phyloP scores from a whole-genome alignment of 2,797 vertebrate species.

The Potorous gilbertii region DNA sequence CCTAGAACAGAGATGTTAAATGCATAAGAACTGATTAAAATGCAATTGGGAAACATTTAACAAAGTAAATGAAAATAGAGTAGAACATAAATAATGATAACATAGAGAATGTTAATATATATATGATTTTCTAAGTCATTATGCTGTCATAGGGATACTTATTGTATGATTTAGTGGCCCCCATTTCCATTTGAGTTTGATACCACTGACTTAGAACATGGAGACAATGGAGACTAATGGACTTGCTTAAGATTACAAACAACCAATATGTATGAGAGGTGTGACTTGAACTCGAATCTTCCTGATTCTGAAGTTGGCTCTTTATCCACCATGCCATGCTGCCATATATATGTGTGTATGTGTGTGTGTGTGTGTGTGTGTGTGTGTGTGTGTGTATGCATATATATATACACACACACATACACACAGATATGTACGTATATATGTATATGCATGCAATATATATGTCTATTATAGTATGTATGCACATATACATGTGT shows the following conservation, averaged over 20 bases:
- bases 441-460: no score
- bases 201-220: not conserved
- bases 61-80: not conserved
- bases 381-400: no score
- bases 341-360: no score
- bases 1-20: not conserved
- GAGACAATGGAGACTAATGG: not conserved
- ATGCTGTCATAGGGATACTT: not conserved
- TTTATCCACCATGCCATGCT: not conserved
- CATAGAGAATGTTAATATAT: not conserved
- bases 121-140: not conserved
- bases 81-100: not conserved
- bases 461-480: no score
- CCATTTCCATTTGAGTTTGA: not conserved
- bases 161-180: not conserved
- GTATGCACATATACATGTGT: no score
- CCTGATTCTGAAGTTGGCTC: not conserved
- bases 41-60: not conserved
- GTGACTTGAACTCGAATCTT: not conserved
- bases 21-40: not conserved
- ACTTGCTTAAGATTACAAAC: not conserved
- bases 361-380: no score
- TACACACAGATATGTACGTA: no score
- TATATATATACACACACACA: no score
- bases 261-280: not conserved